Conservation (phyloP, 1,140 invertebrate species). For the Halictus rubicundus region DNA sequence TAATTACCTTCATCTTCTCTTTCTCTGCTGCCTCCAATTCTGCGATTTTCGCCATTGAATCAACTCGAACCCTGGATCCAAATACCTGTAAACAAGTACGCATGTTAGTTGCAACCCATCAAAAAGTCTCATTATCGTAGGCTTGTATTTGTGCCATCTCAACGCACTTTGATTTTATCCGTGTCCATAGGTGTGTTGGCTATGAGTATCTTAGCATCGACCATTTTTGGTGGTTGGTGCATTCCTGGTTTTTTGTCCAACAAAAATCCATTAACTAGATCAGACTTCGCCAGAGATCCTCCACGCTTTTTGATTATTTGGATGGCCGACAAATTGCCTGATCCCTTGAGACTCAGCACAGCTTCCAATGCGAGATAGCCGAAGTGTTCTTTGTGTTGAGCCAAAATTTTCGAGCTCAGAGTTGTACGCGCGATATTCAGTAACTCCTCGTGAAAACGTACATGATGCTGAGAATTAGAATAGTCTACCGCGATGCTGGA, state of each 20-base stretch:
- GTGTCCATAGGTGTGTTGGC: slow-evolving; percentile 99
- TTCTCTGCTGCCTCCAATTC: slow-evolving; percentile 99
- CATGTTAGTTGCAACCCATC: slow-evolving; percentile 22
- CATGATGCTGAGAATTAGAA: slow-evolving; percentile 85
- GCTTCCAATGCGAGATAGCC: slow-evolving; percentile 97
- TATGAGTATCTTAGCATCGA: slow-evolving; percentile 95
- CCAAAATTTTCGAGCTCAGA: slow-evolving; percentile 98
- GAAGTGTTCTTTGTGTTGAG: slow-evolving; percentile 98
- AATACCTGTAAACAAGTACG: slow-evolving; percentile 84
- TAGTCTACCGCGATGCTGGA: slow-evolving; percentile 90
- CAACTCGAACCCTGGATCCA: slow-evolving; percentile 97
- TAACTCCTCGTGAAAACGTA: slow-evolving; percentile 92
- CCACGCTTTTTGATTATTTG: slow-evolving; percentile 99
- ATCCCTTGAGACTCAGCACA: slow-evolving; percentile 96
- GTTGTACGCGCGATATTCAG: slow-evolving; percentile 99
- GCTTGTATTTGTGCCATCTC: slow-evolving; percentile 41
- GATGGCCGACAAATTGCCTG: slow-evolving; percentile 96
- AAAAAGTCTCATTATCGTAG: slow-evolving; percentile 27
- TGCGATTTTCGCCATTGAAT: slow-evolving; percentile 98
- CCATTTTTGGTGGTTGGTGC: slow-evolving; percentile 90
- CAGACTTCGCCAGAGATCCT: slow-evolving; percentile 95
- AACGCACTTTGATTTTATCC: slow-evolving; percentile 96
- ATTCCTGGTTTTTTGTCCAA: slow-evolving; percentile 97
- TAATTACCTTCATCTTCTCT: slow-evolving; percentile 96
- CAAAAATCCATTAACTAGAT: slow-evolving; percentile 98